Base-by-base conservation (phyloP, 2,797 vertebrate species). In the Kryptopterus vitreolus region DNA sequence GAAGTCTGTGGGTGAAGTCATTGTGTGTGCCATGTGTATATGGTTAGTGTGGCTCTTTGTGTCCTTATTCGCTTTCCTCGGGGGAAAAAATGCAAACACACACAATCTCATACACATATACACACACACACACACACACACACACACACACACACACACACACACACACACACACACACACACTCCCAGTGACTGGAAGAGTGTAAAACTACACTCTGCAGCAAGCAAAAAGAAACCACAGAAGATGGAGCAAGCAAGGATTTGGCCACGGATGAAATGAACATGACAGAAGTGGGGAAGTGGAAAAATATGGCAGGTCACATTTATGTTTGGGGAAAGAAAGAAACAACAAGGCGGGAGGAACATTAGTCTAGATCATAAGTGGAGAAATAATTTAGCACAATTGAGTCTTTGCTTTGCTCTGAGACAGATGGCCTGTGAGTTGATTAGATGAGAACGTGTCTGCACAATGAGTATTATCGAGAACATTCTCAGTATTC, bases 331-430 rank as follows among this genome's bases (percentile, higher is more conserved):
- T 78, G 61, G 74, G 70, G 62, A 74, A 82, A 78, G 62, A 74
- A 82, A 78, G 81, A 76, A 80, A 78, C 63, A 73, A 78, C 43
- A 72, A 82, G 48, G 71, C 78, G 74, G 76, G 74, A 78, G 70
- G 76, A 82, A 78, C 76, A 82, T 82, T 78, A 78, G 81, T 71
- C 81, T 74, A 66, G 81, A 74, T 82, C 81, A 82, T 72, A 78
- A 78, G 81, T 43, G 11, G n/a, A 78, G 62, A 78, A 82, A 78
- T 78, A 78, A 82, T 82, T 82, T 78, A 78, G 76, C 53, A 66
- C 76, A 38, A 82, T 69, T 68, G 76, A 50, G 52, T 78, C 33
- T 48, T 58, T 65, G 24, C 76, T 82, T 82, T 61, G 13, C 77
- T 75, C 81, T 78, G 43, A 59, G 76, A 82, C 81, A 82, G 70